Evolutionary conservation across 2,888 invertebrate genomes (phyloP).

Genomic region (Agrilus mali): DNA sequence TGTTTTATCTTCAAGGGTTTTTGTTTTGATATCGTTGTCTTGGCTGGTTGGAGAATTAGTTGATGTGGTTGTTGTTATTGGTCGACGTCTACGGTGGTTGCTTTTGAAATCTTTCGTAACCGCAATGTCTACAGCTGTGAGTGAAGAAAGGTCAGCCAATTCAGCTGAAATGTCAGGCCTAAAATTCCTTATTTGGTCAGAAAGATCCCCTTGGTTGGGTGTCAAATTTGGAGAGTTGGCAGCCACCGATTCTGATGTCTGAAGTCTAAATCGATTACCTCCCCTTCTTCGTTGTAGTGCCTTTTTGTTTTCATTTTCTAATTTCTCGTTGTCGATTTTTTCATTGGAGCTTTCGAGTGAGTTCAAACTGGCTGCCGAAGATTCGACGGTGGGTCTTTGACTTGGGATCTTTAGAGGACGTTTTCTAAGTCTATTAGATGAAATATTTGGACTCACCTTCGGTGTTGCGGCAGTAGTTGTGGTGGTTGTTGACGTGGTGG

Average conservation of each 20-base stretch:
- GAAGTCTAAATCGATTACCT: constrained; percentile 2
- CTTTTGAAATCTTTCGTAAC: constrained; percentile 5
- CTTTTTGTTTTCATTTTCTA: neutral
- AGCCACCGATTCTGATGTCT: too few relatives aligned
- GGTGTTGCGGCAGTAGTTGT: constrained; percentile 25
- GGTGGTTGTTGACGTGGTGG: constrained; percentile 21
- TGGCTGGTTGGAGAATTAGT: constrained; percentile 1
- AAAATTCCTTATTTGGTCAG: constrained; percentile 20
- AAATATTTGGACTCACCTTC: constrained; percentile 38
- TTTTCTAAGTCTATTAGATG: constrained; percentile 3
- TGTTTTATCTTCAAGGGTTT: too few relatives aligned
- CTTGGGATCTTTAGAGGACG: too few relatives aligned
- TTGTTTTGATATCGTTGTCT: constrained; percentile 10
- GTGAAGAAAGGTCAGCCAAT: constrained; percentile 40
- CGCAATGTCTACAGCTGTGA: constrained; percentile 39
- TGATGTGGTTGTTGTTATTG: constrained; percentile 1
- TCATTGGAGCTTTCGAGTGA: constrained; percentile 6
- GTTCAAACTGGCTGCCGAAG: neutral
- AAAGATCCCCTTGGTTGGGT: constrained; percentile 2
- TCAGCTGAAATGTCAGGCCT: constrained; percentile 25
- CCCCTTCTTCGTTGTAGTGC: neutral
- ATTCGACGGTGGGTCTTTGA: too few relatives aligned
- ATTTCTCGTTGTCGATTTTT: neutral
- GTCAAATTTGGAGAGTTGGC: too few relatives aligned
- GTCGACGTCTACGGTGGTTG: constrained; percentile 5